Conservation (phyloP, 1,140 invertebrate genomes). For the Cylas formicarius region DNA sequence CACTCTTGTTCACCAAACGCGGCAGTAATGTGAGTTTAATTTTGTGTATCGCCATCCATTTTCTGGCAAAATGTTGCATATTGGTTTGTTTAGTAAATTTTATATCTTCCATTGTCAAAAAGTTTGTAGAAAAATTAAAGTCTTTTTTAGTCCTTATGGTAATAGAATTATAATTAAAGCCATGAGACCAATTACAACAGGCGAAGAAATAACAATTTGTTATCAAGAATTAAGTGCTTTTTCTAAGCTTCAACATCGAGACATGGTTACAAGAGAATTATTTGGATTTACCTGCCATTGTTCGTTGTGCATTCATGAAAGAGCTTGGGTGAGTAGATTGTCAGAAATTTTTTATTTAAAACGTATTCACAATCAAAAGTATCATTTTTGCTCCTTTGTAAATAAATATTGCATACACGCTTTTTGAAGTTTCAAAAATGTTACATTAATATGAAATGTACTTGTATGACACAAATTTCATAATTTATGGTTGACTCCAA, state of each 20-base stretch:
- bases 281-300: conserved; percentile 15
- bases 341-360: not conserved
- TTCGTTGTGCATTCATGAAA: conserved; percentile 9
- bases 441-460: no score
- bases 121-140: not conserved
- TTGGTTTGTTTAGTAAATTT: not conserved
- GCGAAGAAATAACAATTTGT: conserved; percentile 20
- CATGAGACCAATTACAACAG: conserved; percentile 9
- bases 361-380: no score
- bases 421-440: no score
- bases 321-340: conserved; percentile 12
- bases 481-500: no score
- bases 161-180: conserved; percentile 13
- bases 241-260: conserved; percentile 1
- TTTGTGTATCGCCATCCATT: not conserved
- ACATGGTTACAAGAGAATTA: conserved; percentile 10
- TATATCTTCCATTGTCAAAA: not conserved
- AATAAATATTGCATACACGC: no score
- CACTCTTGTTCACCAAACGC: conserved; percentile 19
- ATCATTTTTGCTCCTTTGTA: no score
- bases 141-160: conserved; percentile 9
- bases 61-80: not conserved
- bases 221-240: conserved; percentile 18
- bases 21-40: conserved; percentile 20
- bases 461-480: no score